phyloP scores from a whole-genome alignment of 2,888 invertebrate genomes.

The Agonopterix arenella region DNA sequence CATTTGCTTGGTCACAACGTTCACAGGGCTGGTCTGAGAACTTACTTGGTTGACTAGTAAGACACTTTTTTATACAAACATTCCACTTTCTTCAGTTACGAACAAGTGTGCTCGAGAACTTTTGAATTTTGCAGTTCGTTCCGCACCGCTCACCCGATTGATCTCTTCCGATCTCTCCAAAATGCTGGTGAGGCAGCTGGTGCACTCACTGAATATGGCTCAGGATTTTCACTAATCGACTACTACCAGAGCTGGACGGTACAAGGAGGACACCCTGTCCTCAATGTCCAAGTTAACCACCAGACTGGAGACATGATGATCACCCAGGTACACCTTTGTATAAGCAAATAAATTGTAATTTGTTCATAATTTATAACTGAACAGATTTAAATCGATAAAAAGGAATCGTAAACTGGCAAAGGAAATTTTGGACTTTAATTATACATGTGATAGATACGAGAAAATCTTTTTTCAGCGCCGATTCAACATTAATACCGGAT shows the following conservation, averaged over 20 bases:
- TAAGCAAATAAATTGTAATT: not conserved
- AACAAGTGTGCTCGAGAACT: too few relatives aligned
- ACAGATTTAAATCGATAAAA: too few relatives aligned
- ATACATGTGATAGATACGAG: too few relatives aligned
- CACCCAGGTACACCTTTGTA: constrained; percentile 45
- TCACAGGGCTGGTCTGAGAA: constrained; percentile 71
- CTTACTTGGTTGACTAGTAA: constrained; percentile 57
- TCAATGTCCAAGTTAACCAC: constrained; percentile 71
- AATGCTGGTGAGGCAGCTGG: constrained; percentile 28
- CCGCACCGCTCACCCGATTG: constrained; percentile 56
- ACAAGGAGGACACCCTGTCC: constrained; percentile 77
- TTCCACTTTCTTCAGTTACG: too few relatives aligned
- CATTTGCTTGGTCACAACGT: constrained; percentile 73
- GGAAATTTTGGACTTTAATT: too few relatives aligned
- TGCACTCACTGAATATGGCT: constrained; percentile 46
- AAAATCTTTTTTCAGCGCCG: constrained; percentile 48
- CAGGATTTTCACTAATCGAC: constrained; percentile 48
- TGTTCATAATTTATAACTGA: too few relatives aligned
- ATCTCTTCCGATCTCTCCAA: constrained; percentile 68
- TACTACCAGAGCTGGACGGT: constrained; percentile 72
- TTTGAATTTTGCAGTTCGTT: constrained; percentile 35
- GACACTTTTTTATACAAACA: too few relatives aligned
- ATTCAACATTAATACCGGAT: constrained; percentile 63
- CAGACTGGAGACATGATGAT: constrained; percentile 49
- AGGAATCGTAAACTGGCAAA: too few relatives aligned